Percentiles rank a stretch among this genome's conserved stretches.
These are phyloP conservation scores for Neodon shergylaensis DNA, from an alignment of 2,113 vertebrate genomes.

Conservation along the genomic window DNA sequence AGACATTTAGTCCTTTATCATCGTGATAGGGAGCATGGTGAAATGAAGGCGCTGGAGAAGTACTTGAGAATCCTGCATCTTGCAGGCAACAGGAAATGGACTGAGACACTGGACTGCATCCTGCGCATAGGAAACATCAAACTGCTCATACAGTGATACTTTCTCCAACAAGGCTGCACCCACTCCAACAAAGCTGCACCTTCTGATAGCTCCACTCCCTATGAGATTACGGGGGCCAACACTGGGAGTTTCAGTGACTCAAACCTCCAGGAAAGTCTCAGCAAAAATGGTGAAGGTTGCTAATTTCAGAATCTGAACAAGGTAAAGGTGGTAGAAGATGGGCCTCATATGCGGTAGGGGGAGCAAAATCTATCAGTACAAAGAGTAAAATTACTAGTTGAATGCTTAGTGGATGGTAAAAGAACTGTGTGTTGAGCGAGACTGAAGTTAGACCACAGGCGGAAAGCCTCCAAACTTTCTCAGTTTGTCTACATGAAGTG, in stretches of 20 bases:
- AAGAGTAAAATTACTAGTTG: too few relatives aligned
- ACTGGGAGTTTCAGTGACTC: not conserved
- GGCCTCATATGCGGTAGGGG: not conserved
- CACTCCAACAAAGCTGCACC: not conserved
- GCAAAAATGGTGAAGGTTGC: not conserved
- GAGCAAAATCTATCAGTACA: not conserved
- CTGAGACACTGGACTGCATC: not conserved
- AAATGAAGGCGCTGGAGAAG: not conserved
- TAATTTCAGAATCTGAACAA: not conserved
- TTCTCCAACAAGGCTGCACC: not conserved
- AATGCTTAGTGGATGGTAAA: not conserved
- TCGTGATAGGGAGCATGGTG: not conserved
- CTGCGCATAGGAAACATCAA: not conserved
- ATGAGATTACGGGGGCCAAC: not conserved
- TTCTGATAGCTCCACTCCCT: not conserved
- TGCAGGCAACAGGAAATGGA: not conserved
- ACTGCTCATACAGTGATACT: not conserved
- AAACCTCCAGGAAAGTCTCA: not conserved
- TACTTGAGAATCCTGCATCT: not conserved
- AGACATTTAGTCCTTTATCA: not conserved
- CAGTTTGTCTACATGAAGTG: not conserved
- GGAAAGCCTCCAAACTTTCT: not conserved
- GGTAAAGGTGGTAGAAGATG: not conserved
- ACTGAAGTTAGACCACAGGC: not conserved
- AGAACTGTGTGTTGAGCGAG: not conserved